phyloP scores from a whole-genome alignment of 92 coral and sea anemone genomes.

The Actinostola sp. region DNA sequence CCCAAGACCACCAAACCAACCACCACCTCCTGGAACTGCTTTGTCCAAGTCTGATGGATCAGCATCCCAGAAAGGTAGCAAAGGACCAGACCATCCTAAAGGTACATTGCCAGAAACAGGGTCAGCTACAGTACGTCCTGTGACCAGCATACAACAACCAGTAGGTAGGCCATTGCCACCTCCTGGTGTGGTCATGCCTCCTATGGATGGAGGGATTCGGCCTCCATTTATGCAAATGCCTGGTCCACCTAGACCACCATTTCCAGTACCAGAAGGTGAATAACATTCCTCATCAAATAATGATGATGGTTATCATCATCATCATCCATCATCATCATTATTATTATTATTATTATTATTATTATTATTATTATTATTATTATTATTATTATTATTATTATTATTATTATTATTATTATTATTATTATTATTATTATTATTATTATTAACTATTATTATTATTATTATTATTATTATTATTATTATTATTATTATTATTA shows the following conservation, averaged over 20 bases:
- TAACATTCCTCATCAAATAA: too few relatives aligned
- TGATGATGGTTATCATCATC: too few relatives aligned
- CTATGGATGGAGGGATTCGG: conserved; percentile 12
- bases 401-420: too few relatives aligned
- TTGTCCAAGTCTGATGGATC: conserved; percentile 39
- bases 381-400: too few relatives aligned
- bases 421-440: too few relatives aligned
- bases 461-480: too few relatives aligned
- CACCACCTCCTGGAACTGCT: conserved; percentile 73
- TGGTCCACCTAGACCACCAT: conserved; percentile 37
- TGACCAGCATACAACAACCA: conserved; percentile 32
- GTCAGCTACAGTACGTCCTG: conserved; percentile 49
- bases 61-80: conserved; percentile 32
- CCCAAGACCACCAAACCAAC: conserved; percentile 65
- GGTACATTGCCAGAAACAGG: conserved; percentile 28
- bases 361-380: too few relatives aligned
- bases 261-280: conserved; percentile 73
- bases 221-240: conserved; percentile 52
- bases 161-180: conserved; percentile 28
- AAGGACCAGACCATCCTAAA: conserved; percentile 34
- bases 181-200: conserved; percentile 25
- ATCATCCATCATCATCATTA: too few relatives aligned
- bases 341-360: too few relatives aligned
- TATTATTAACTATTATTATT: too few relatives aligned
- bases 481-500: too few relatives aligned